Evolutionary conservation across 2,888 invertebrate genomes (phyloP).

Genomic region (Emmelina monodactyla): DNA sequence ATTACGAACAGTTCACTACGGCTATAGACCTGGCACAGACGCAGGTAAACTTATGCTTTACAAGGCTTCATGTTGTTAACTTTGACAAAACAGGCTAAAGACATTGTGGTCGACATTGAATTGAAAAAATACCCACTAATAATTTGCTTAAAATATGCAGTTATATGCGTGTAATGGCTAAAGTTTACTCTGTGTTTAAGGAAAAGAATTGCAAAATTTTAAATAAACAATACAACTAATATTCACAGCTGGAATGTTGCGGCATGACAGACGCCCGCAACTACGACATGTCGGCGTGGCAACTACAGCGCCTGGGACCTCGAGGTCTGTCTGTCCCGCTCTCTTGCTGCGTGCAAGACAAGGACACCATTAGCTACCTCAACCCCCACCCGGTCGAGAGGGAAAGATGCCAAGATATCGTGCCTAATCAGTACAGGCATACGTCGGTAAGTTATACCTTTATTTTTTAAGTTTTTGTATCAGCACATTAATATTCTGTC

Average conservation of each 20-base stretch:
- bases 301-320: conserved; percentile 76
- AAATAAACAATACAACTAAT: too few relatives aligned
- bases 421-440: conserved; percentile 67
- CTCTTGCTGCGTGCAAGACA: conserved; percentile 74
- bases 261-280: conserved; percentile 80
- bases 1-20: conserved; percentile 77
- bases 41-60: conserved; percentile 22
- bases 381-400: conserved; percentile 79
- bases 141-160: too few relatives aligned
- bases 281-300: conserved; percentile 84
- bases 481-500: too few relatives aligned
- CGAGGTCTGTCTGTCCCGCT: conserved; percentile 73
- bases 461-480: too few relatives aligned
- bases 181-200: too few relatives aligned
- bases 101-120: too few relatives aligned
- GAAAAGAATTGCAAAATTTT: too few relatives aligned
- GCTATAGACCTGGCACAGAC: conserved; percentile 82
- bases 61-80: too few relatives aligned
- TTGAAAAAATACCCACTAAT: too few relatives aligned
- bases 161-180: too few relatives aligned
- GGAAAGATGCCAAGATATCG: conserved; percentile 73
- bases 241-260: conserved; percentile 78
- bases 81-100: too few relatives aligned
- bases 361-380: conserved; percentile 68
- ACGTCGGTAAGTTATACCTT: conserved; percentile 52